These are phyloP conservation scores for Limnephilus auricula DNA, from an alignment of 2,888 invertebrate species.

Conservation along the genomic window DNA sequence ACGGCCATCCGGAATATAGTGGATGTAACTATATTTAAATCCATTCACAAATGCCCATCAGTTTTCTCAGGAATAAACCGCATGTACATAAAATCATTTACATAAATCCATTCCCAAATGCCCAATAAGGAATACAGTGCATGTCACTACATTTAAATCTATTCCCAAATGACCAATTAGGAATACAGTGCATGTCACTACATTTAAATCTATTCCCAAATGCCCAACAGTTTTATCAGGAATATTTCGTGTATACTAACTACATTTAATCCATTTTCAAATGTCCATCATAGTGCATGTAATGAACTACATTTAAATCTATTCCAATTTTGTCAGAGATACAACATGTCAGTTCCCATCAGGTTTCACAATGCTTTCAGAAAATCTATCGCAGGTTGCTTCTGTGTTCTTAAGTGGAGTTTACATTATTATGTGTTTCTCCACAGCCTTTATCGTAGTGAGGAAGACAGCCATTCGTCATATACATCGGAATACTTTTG, in stretches of 20 bases:
- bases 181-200: no score
- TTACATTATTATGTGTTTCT: background rate
- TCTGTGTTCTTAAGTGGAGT: background rate
- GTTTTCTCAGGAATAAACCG: background rate
- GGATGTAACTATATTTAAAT: background rate
- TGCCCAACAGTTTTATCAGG: no score
- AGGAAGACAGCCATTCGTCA: background rate
- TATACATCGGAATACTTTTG: background rate
- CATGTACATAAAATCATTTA: no score
- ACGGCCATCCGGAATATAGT: background rate
- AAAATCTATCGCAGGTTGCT: background rate
- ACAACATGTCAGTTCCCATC: background rate
- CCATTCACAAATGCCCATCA: background rate
- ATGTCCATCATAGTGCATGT: background rate
- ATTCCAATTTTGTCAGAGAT: background rate
- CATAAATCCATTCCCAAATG: no score
- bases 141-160: no score
- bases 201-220: no score
- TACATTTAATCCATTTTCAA: background rate
- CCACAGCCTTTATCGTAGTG: background rate
- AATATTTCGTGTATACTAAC: no score
- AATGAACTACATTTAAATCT: background rate
- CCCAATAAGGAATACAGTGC: no score
- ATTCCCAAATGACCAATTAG: no score
- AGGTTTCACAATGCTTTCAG: background rate